Evolutionary conservation across 2,113 vertebrate species (phyloP), one percentile per base, ranked within the genome.

Genomic region (Entosphenus tridentatus): DNA sequence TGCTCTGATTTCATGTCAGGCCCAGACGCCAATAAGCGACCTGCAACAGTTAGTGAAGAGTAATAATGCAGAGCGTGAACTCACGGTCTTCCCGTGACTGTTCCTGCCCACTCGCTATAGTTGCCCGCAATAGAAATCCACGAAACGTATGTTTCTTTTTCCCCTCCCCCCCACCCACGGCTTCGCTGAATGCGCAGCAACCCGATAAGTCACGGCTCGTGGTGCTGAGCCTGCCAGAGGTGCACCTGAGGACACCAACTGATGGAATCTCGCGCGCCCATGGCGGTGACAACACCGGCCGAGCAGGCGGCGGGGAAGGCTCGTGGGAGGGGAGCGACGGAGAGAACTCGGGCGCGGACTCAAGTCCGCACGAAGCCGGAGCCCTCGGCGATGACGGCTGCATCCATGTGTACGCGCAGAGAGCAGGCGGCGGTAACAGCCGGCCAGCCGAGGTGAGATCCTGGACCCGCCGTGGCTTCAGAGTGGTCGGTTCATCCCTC

Each of bases 61-160:
- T 39, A 39, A 39, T 39, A 39, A 39, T 39, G 39, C 39, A 39
- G 39, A 39, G 39, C 39, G 39, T 39, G 39, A 39, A 76, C 83
- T 85, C 77, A 95, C 93, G 8, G 77, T 91, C 81, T 83, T 91
- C 56, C 78, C 80, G 1, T 85, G 85, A 11, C 57, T 9, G 8
- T 96, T 89, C 75, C 81, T 93, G 5, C 91, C 90, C 0, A 86
- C 82, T 0, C 86, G 5, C 39, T 39, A 39, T 39, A 39, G 39
- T 39, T 39, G 39, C 39, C 39, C 39, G 39, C 39, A 39, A 39
- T 39, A 39, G 6, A 39, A 39, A 39, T 39, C 6, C 39, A 39
- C 39, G 39, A 39, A 39, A 39, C 39, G 39, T 39, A 39, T 39
- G 39, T 39, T 39, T 39, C 39, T 39, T 39, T 39, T 21, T 21